Percentiles rank a stretch among this genome's conserved stretches.
phyloP scores from a whole-genome alignment of 2,797 vertebrate species.

The Gephyroberyx darwinii region DNA sequence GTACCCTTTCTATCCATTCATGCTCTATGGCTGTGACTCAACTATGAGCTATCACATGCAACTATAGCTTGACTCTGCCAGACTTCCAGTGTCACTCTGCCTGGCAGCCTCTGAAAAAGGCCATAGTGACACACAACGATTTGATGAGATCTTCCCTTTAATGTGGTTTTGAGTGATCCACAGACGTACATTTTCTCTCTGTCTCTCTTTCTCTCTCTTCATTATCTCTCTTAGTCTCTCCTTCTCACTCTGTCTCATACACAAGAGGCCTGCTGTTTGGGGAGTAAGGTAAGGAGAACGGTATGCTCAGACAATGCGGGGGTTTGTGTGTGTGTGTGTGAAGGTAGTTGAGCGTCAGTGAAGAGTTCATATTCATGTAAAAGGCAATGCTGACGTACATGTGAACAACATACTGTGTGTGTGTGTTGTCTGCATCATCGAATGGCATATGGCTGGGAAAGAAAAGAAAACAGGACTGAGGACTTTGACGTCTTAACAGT shows the following conservation, averaged over 20 bases:
- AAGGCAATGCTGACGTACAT: slow-evolving; percentile 17
- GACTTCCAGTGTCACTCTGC: slow-evolving; percentile 2
- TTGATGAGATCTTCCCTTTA: slow-evolving; percentile 16
- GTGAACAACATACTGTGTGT: neutral
- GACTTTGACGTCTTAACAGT: slow-evolving; percentile 12
- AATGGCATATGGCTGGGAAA: neutral
- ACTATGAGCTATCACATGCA: slow-evolving; percentile 3
- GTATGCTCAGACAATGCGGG: slow-evolving; percentile 30
- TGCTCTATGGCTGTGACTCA: slow-evolving; percentile 32
- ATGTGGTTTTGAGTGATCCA: slow-evolving; percentile 15
- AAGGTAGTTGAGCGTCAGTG: slow-evolving; percentile 17
- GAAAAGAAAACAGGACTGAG: neutral
- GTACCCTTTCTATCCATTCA: slow-evolving; percentile 15
- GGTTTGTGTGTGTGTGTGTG: slow-evolving; percentile 28
- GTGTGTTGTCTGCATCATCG: neutral
- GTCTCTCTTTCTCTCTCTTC: neutral
- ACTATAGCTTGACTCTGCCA: neutral
- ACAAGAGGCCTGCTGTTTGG: slow-evolving; percentile 30
- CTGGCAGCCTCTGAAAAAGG: slow-evolving; percentile 1
- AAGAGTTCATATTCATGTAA: slow-evolving; percentile 10
- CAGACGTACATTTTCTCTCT: slow-evolving; percentile 1
- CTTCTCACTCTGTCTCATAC: slow-evolving; percentile 11
- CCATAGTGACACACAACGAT: neutral
- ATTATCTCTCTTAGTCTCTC: neutral
- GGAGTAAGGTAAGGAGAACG: slow-evolving; percentile 15